phyloP scores from a whole-genome alignment of 2,888 invertebrate species.

The Elysia crispata region DNA sequence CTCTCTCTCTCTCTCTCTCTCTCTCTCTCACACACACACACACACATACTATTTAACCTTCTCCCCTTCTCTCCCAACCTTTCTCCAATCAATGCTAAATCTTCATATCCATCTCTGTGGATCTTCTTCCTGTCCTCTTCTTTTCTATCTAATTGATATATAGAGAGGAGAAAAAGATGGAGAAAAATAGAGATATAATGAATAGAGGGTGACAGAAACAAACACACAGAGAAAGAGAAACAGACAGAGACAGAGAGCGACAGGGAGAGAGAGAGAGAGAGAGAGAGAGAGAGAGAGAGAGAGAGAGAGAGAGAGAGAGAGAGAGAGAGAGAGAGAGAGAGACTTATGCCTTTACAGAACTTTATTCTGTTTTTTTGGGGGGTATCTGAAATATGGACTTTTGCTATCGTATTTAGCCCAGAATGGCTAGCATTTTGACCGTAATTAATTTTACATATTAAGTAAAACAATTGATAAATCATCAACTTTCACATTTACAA shows the following conservation, averaged over 20 bases:
- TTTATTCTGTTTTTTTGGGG: no score
- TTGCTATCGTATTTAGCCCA: no score
- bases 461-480: no score
- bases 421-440: no score
- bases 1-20: conserved; percentile 17
- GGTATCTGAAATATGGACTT: no score
- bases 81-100: neutral
- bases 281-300: neutral
- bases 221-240: neutral
- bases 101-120: neutral
- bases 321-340: no score
- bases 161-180: neutral
- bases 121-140: neutral
- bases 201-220: neutral
- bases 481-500: no score
- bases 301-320: no score
- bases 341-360: no score
- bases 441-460: no score
- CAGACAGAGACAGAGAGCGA: neutral
- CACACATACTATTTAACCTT: neutral
- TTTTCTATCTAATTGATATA: neutral
- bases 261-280: no score
- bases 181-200: neutral
- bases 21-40: neutral
- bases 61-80: neutral